Percentiles rank a stretch among this genome's conserved stretches.
These are phyloP conservation scores for Apocheima hispidaria DNA, from an alignment of 2,888 invertebrate genomes.

Conservation along the genomic window DNA sequence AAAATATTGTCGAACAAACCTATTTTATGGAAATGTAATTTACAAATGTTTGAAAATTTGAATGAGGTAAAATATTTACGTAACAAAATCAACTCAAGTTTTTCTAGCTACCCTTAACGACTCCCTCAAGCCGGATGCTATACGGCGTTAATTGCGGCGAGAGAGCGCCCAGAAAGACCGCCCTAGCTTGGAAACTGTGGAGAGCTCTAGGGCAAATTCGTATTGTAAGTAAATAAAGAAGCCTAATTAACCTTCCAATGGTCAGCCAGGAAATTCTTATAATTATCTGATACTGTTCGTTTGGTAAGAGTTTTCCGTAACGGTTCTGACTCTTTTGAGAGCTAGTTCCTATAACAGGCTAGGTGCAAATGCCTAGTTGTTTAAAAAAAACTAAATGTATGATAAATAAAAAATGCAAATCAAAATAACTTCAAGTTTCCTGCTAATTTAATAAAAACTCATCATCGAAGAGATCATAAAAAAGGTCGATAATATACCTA, in stretches of 20 bases:
- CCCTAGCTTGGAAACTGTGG: conserved; percentile 21
- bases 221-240: conserved; percentile 30
- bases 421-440: too few species aligned
- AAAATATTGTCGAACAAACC: too few species aligned
- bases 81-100: conserved; percentile 10
- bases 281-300: neutral
- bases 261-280: conserved; percentile 4
- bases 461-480: too few species aligned
- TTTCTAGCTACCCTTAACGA: conserved; percentile 11
- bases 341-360: too few species aligned
- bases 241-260: conserved; percentile 35
- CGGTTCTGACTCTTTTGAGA: too few species aligned
- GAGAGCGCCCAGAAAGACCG: conserved; percentile 39
- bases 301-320: too few species aligned
- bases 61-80: conserved; percentile 10
- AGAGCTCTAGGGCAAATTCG: conserved; percentile 17
- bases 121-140: conserved; percentile 46
- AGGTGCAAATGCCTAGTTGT: too few species aligned
- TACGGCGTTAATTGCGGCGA: conserved; percentile 62
- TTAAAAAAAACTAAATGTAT: too few species aligned
- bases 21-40: neutral
- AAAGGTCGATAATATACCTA: too few species aligned
- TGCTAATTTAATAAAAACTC: too few species aligned
- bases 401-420: too few species aligned
- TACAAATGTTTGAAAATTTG: neutral